Conservation (phyloP, 2,797 vertebrate species). For the Pelochelys cantorii region DNA sequence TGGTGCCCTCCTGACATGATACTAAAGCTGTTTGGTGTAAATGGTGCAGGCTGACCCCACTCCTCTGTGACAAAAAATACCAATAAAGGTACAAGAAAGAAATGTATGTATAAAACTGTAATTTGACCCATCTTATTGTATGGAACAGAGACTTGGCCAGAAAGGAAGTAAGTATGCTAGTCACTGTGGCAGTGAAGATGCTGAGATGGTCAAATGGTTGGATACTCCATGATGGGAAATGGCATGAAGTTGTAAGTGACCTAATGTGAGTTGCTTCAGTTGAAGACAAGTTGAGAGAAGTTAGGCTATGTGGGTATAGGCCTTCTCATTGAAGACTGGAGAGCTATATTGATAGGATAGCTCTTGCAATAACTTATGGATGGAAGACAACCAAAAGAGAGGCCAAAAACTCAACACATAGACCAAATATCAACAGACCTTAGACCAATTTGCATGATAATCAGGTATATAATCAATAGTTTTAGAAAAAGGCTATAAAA, state of each 20-base stretch:
- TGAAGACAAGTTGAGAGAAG: neutral
- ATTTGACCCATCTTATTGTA: neutral
- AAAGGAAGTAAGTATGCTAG: neutral
- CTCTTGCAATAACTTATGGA: neutral
- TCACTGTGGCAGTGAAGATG: neutral
- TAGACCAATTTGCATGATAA: neutral
- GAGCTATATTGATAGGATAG: neutral
- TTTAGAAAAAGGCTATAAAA: neutral
- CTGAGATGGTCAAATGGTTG: neutral
- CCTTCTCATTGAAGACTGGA: neutral
- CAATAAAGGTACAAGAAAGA: neutral
- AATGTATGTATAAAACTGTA: neutral
- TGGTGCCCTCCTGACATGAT: neutral
- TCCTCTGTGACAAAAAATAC: neutral
- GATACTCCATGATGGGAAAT: neutral
- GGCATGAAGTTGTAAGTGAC: neutral
- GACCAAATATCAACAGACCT: neutral
- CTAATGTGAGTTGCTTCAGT: neutral
- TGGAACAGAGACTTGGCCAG: neutral
- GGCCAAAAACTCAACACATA: neutral
- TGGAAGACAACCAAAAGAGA: neutral
- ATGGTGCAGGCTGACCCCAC: neutral
- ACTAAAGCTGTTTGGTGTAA: neutral
- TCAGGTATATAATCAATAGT: neutral
- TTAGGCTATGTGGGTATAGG: neutral